phyloP scores from a whole-genome alignment of 2,797 vertebrate genomes.

The Brachymystax lenok region DNA sequence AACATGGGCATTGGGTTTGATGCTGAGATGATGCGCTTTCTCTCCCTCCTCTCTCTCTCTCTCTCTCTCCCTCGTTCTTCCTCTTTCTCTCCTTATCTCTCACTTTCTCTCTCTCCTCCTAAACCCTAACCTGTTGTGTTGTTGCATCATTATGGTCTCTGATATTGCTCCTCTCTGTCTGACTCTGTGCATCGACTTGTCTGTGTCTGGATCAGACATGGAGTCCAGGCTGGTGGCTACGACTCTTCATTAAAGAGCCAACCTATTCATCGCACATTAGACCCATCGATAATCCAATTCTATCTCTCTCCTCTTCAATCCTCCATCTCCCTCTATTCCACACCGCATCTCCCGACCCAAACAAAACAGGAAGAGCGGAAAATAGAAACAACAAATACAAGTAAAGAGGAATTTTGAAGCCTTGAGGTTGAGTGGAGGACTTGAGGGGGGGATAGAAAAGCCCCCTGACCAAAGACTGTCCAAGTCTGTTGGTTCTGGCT shows the following conservation, averaged over 20 bases:
- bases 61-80: not conserved
- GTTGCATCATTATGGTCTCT: not conserved
- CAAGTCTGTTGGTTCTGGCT: conserved; percentile 12
- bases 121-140: conserved; percentile 11
- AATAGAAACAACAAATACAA: conserved; percentile 26
- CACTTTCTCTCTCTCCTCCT: not conserved
- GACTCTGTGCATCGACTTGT: conserved; percentile 19
- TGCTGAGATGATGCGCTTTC: not conserved
- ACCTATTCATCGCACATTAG: conserved; percentile 49
- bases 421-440: not conserved
- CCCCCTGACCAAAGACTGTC: no score
- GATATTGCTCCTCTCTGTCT: conserved; percentile 12
- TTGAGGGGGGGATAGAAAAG: no score
- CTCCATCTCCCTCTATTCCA: not conserved
- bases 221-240: conserved; percentile 17
- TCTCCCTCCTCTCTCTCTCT: not conserved
- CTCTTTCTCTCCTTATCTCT: not conserved
- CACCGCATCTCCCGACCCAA: not conserved
- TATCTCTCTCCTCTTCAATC: conserved; percentile 1
- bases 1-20: no score
- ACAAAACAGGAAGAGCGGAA: conserved; percentile 8
- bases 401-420: conserved; percentile 1
- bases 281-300: conserved; percentile 38
- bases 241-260: conserved; percentile 41
- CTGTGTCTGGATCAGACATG: conserved; percentile 25